Base-by-base conservation (phyloP, 64 coral and sea anemone species). In the Dendronephthya gigantea region DNA sequence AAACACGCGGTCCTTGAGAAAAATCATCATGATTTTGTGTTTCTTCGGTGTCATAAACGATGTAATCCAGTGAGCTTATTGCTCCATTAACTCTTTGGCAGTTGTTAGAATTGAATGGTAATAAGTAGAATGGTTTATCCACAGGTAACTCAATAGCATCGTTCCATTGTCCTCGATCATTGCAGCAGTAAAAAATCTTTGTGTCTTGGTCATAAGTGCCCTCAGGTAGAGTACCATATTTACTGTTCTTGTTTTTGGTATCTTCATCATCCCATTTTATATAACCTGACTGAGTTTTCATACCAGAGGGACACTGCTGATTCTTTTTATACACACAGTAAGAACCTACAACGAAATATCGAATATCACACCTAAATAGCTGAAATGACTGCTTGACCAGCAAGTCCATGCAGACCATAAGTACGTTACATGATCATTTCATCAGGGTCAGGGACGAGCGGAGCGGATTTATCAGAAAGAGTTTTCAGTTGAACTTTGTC, bases 241-340 rank as follows among this genome's bases (percentile, higher is more conserved):
- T 22, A 6, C 36, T 19, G 81, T 93, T 93, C 15, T 79, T 40
- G 84, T 90, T n/a, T n/a, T 93, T 19, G 59, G 55, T 36, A 30
- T 83, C 92, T 25, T 93, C 92, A 81, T 93, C 92, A 29, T 93
- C 92, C 92, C 92, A 93, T 29, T 90, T 82, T 35, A 90, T 87
- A 35, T 9, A 87, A 12, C 92, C 88, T 32, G 50, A n/a, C n/a
- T n/a, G n/a, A n/a, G n/a, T n/a, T 13, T 16, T 83, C 34, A 87
- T 82, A 22, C 84, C 75, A 23, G 45, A 86, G 8, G 90, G 90
- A 52, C 90, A 92, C 14, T 3, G 8, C 2, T 0, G 32, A 8
- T 82, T 62, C 22, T 88, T 88, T 82, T 84, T 88, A 49, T 92
- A 92, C 35, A 92, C 84, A 82, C 90, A 92, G 82, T 92, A 92